These are phyloP conservation scores for Helicoverpa zea DNA, from an alignment of 1,140 invertebrate species.

Conservation along the genomic window DNA sequence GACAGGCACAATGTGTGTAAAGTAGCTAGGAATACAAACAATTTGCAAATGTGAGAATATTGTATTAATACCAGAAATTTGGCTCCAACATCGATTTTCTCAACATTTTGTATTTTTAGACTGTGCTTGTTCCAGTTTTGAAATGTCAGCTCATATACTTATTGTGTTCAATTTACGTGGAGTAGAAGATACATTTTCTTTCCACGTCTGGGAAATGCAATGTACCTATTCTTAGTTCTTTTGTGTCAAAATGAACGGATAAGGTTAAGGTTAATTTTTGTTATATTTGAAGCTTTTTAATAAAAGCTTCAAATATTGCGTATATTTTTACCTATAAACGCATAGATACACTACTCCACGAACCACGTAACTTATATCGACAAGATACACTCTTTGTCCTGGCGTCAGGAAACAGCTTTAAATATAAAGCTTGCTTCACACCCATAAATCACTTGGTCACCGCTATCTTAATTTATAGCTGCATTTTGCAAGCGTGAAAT, in stretches of 20 bases:
- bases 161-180: background rate
- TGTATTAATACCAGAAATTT: background rate
- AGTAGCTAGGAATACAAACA: too few relatives aligned
- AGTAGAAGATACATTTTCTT: too few relatives aligned
- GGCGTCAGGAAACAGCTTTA: background rate
- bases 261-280: too few relatives aligned
- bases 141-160: background rate
- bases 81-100: background rate
- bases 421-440: slow-evolving; percentile 30
- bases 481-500: slow-evolving; percentile 44
- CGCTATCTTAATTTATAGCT: slow-evolving; percentile 51
- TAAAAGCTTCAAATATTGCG: too few relatives aligned
- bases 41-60: too few relatives aligned
- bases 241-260: too few relatives aligned
- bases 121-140: background rate
- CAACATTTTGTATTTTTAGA: slow-evolving; percentile 12
- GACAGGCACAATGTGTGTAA: too few relatives aligned
- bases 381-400: slow-evolving; percentile 22
- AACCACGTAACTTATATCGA: background rate
- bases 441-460: slow-evolving; percentile 50
- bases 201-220: too few relatives aligned
- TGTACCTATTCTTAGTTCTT: too few relatives aligned
- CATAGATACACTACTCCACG: background rate
- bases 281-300: too few relatives aligned
- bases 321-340: too few relatives aligned